Percentiles rank a stretch among this genome's conserved stretches.
phyloP scores from a whole-genome alignment of 2,797 vertebrate species.

The Nothura maculosa region DNA sequence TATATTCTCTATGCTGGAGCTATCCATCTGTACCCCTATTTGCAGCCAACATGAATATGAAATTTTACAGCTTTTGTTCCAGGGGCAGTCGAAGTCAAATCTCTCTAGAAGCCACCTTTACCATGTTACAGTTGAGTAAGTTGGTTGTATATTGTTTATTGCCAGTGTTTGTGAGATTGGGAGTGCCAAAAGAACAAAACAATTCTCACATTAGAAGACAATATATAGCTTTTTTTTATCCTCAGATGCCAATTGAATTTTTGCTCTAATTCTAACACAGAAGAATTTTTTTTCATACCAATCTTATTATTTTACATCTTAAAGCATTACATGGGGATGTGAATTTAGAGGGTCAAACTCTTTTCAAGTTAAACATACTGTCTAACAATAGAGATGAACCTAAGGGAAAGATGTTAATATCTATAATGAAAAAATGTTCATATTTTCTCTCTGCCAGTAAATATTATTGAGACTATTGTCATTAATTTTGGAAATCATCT shows the following conservation, averaged over 20 bases:
- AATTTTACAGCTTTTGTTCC: neutral
- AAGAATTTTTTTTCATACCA: neutral
- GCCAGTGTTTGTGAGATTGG: neutral
- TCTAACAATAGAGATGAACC: neutral
- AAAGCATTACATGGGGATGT: accelerated
- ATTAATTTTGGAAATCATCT: neutral
- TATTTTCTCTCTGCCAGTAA: neutral
- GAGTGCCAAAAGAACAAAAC: neutral
- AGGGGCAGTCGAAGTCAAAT: neutral
- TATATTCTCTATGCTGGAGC: neutral
- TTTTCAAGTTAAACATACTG: neutral
- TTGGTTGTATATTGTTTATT: neutral
- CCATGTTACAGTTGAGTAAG: neutral
- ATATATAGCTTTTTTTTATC: neutral
- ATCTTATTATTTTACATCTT: neutral
- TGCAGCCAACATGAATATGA: neutral
- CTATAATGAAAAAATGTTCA: neutral
- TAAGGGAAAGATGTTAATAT: neutral
- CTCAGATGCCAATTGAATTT: neutral
- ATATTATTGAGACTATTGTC: neutral
- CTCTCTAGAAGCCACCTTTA: neutral
- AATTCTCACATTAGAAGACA: neutral
- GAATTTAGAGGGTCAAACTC: neutral
- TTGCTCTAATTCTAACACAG: neutral
- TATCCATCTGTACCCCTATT: neutral